These are phyloP conservation scores for Botia kubotai DNA, from an alignment of 2,797 vertebrate species.

Conservation along the genomic window DNA sequence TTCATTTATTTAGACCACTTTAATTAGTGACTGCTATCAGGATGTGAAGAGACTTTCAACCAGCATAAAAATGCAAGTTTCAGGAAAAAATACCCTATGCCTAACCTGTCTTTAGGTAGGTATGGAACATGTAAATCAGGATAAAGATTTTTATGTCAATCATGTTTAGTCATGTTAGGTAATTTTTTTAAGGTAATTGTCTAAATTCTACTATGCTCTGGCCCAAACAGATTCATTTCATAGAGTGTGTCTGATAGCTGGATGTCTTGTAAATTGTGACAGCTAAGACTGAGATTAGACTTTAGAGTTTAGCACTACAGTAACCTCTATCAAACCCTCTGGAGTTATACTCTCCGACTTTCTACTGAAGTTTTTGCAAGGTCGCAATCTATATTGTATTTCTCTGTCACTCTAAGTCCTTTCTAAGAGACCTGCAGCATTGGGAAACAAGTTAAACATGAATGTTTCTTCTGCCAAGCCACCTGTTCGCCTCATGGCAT, in stretches of 20 bases:
- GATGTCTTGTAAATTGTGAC: constrained; percentile 1
- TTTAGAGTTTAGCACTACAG: not conserved
- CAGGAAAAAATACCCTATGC: too few species aligned
- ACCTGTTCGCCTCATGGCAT: not conserved
- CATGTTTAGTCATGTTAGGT: not conserved
- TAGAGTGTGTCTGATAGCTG: not conserved
- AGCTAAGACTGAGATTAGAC: constrained; percentile 26
- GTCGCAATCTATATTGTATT: not conserved
- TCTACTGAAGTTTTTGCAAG: constrained; percentile 10
- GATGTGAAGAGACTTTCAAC: too few species aligned
- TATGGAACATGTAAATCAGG: not conserved
- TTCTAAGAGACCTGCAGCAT: not conserved
- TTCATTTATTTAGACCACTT: too few species aligned
- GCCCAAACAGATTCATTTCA: too few species aligned
- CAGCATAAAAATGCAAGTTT: too few species aligned
- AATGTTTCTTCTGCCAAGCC: constrained; percentile 16
- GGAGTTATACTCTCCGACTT: not conserved
- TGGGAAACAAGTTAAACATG: constrained; percentile 19
- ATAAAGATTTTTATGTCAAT: not conserved
- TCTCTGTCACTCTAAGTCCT: not conserved
- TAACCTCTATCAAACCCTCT: not conserved
- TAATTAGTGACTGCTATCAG: too few species aligned
- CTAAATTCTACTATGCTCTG: not conserved
- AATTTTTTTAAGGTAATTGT: too few species aligned
- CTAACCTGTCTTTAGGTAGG: not conserved